A percentile compares a stretch with the other conserved stretches of the same genome.
Conservation (phyloP, 2,888 invertebrate genomes). For the Cylindroiulus punctatus region DNA sequence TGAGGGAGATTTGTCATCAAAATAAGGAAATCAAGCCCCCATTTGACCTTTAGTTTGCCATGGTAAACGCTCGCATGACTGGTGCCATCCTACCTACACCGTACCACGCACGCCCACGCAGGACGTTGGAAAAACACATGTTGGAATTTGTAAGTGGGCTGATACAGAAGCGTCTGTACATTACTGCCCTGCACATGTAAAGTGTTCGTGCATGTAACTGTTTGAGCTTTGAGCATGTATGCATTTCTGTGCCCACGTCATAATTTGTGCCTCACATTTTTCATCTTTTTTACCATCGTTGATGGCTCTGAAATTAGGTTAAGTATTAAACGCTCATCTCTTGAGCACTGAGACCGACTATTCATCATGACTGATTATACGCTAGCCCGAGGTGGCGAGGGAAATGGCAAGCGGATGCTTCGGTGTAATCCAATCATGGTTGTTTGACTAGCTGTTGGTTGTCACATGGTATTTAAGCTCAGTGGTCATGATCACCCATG, state of each 20-base stretch:
- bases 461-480: neutral
- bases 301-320: constrained; percentile 22
- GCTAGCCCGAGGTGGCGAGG: neutral
- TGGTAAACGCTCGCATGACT: neutral
- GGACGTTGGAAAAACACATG: neutral
- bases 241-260: neutral
- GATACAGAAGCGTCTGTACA: too few species aligned
- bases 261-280: neutral
- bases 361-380: neutral
- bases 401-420: constrained; percentile 17
- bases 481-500: neutral
- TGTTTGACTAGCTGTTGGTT: neutral
- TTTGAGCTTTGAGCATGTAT: too few species aligned
- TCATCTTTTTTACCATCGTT: neutral
- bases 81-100: neutral
- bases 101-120: constrained; percentile 15
- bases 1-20: constrained; percentile 8
- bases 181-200: too few species aligned
- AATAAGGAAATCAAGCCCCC: neutral
- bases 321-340: constrained; percentile 2
- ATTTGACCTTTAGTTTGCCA: constrained; percentile 4
- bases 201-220: too few species aligned
- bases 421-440: neutral
- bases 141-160: too few species aligned
- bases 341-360: neutral